Base-by-base conservation (phyloP, 2,113 vertebrate genomes). In the Nycticryphes semicollaris region DNA sequence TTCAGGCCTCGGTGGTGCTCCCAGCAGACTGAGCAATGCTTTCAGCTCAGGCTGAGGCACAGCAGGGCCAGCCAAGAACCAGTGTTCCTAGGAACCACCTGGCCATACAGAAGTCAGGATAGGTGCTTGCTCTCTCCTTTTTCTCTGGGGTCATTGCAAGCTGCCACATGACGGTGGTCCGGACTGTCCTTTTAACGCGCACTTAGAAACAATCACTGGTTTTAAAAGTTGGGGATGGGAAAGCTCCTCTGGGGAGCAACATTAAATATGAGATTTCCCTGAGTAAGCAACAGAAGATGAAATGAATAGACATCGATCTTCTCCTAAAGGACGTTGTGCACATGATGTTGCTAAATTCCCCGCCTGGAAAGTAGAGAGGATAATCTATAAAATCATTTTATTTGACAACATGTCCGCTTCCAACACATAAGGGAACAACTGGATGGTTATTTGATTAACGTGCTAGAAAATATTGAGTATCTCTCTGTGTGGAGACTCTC, bases 301-400 rank as follows among this genome's bases (percentile, higher is more conserved):
- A 95, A 92, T 84, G 83, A 97, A 90, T 57, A 94, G 94, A 93
- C 92, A 97, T 75, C 1, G 37, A 96, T 96, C 87, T 96, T 95
- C 79, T 97, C 93, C 82, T 96, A 92, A 84, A 96, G 81, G 90
- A 96, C 77, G 90, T 54, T 54, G 93, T 41, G 57, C 86, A 93
- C 79, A 84, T 54, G 70, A 97, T 87, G 80, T 67, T 96, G 84
- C 97, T 97, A 95, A 97, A 97, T 96, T 70, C 54, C 59, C 69
- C 27, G 6, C 91, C 78, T 97, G 80, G 67, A 80, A 94, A 96
- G 84, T 78, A 72, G 35, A 87, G 88, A 96, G 35, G 83, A 94
- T 96, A 96, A 98, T 96, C 93, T 86, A 95, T 94, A 97, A 97
- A 96, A 97, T 97, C 76, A 96, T 97, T 97, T 94, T 87, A 96